Conservation (phyloP, 2,113 vertebrate genomes). For the Platichthys flesus region DNA sequence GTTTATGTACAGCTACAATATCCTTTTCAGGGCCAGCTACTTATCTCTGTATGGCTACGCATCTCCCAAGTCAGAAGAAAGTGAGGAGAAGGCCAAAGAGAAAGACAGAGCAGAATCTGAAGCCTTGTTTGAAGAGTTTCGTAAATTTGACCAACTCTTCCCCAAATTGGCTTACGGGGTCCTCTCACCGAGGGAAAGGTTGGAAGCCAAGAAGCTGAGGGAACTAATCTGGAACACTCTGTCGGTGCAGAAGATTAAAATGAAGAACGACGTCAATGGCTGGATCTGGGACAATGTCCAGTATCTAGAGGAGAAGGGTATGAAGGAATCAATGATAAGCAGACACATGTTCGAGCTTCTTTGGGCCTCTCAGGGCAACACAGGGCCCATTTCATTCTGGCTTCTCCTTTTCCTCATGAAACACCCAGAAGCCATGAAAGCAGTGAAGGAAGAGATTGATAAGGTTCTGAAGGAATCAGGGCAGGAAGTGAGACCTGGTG, state of each 20-base stretch:
- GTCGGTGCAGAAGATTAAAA: conserved; percentile 72
- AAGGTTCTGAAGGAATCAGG: conserved; percentile 73
- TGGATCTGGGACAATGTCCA: conserved; percentile 85
- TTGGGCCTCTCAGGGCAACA: conserved; percentile 94
- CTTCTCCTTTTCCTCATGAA: conserved; percentile 90
- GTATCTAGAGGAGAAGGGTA: conserved; percentile 67
- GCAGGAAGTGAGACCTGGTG: conserved; percentile 71
- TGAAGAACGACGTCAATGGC: conserved; percentile 85
- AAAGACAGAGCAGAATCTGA: conserved; percentile 79
- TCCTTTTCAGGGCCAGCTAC: conserved; percentile 89
- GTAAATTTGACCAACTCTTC: conserved; percentile 89
- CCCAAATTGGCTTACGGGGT: conserved; percentile 85
- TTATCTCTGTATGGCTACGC: conserved; percentile 87
- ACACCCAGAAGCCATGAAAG: conserved; percentile 87
- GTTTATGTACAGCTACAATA: conserved; percentile 89
- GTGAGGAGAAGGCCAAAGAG: conserved; percentile 71
- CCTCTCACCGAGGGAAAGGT: conserved; percentile 79
- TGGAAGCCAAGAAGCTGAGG: conserved; percentile 81
- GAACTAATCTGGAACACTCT: conserved; percentile 83
- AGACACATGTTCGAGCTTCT: conserved; percentile 90
- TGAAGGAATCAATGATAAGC: conserved; percentile 80
- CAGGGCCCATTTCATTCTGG: conserved; percentile 90
- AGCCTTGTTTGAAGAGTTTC: conserved; percentile 76
- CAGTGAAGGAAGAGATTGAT: conserved; percentile 85
- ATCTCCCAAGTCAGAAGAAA: conserved; percentile 9